phyloP scores from a whole-genome alignment of 2,888 invertebrate genomes.

The Perithous albicinctus region DNA sequence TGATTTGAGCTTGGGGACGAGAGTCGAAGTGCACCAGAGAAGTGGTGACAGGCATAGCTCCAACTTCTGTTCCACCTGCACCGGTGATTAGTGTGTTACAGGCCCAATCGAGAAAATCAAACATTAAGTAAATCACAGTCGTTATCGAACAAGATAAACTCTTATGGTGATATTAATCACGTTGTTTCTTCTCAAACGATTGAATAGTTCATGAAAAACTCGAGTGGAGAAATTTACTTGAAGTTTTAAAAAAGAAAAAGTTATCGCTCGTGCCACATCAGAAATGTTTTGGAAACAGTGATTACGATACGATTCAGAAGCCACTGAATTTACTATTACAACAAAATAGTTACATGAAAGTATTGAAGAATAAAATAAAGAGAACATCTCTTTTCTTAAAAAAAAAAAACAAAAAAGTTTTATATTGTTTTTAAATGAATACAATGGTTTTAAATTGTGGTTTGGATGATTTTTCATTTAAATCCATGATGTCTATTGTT shows the following conservation, averaged over 20 bases:
- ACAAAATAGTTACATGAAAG: too few relatives aligned
- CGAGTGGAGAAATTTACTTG: background rate
- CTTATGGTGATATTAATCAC: background rate
- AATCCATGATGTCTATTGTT: too few relatives aligned
- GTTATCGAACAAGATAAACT: conserved; percentile 30
- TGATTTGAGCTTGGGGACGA: conserved; percentile 81
- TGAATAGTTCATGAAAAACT: background rate
- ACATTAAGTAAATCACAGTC: conserved; percentile 47
- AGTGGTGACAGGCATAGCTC: conserved; percentile 81
- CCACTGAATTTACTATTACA: too few relatives aligned
- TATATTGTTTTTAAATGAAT: background rate
- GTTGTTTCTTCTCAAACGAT: background rate
- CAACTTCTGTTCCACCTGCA: conserved; percentile 83
- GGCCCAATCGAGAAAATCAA: conserved; percentile 73
- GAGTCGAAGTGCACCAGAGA: conserved; percentile 81
- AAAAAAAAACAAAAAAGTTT: background rate
- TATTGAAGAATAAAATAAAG: too few relatives aligned
- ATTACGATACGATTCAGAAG: too few relatives aligned
- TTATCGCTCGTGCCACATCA: conserved; percentile 42
- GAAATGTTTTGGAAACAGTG: background rate
- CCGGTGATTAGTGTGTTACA: conserved; percentile 83
- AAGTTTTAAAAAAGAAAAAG: background rate
- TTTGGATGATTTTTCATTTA: too few relatives aligned
- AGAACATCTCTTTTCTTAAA: background rate
- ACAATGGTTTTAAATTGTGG: too few relatives aligned